A percentile compares a stretch with the other conserved stretches of the same genome.
phyloP scores from a whole-genome alignment of 2,888 invertebrate species.

The Stenotaenia linearis region DNA sequence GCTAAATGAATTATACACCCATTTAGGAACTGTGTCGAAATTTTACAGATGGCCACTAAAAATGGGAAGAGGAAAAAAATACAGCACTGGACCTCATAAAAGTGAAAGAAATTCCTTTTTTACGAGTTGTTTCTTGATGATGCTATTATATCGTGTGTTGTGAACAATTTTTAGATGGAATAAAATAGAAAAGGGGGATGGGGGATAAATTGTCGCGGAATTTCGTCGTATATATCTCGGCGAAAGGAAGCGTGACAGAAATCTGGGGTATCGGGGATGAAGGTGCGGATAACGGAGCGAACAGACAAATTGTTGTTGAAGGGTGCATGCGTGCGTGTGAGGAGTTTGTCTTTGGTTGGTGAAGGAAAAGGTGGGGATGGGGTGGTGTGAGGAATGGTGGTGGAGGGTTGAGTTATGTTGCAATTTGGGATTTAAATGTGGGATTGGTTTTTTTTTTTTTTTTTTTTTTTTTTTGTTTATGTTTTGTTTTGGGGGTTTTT shows the following conservation, averaged over 20 bases:
- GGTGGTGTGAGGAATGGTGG: too few species aligned
- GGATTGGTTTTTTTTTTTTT: not conserved
- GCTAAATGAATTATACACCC: not conserved
- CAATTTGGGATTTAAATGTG: not conserved
- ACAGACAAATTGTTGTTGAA: not conserved
- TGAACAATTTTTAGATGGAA: not conserved
- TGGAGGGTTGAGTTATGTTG: not conserved
- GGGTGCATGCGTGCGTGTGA: not conserved
- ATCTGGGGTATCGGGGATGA: not conserved
- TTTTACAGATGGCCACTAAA: not conserved
- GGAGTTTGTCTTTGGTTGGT: not conserved
- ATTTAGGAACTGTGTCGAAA: not conserved
- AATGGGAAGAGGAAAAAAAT: too few species aligned
- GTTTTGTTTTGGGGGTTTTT: not conserved
- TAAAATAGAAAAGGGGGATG: not conserved
- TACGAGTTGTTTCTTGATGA: not conserved
- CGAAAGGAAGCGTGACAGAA: not conserved
- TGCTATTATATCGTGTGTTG: not conserved
- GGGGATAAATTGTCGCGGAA: not conserved
- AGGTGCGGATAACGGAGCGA: not conserved
- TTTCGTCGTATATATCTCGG: not conserved
- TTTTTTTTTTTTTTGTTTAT: not conserved
- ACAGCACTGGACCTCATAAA: not conserved
- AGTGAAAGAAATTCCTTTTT: not conserved
- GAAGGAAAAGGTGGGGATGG: too few species aligned